Evolutionary conservation across 2,888 invertebrate genomes (phyloP), one percentile per base, ranked within the genome.

Genomic region (Dascillus cervinus): DNA sequence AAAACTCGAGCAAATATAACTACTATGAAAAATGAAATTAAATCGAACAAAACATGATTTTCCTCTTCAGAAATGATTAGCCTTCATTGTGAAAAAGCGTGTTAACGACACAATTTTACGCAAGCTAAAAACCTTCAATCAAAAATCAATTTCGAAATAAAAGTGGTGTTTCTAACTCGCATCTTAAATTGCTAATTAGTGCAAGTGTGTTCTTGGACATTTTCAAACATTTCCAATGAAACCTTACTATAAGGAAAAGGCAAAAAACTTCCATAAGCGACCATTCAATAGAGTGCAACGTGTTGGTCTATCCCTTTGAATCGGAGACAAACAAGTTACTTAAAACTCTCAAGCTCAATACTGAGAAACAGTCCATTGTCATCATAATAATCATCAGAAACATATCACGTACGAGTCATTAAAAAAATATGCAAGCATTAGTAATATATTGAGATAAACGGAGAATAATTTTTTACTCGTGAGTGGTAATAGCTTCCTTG

Each of bases 401-500:
- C 53, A 62, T 60, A 67, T 57, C 53, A 58, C 56, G 56, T 57
- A 59, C 60, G 60, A 58, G 55, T 60, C 52, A 58, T 57, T 51
- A 56, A 54, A 58, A 46, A 53, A 55, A 55, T 56, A 59, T 53
- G 62, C 63, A 64, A 63, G 63, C 62, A 64, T 54, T 58, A 59
- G 57, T 56, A 53, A 54, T 40, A 58, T 56, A 58, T 54, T 71
- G 68, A 70, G 67, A 69, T 40, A 58, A 57, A 58, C 55, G 71
- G 68, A 70, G 67, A 69, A 26, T 33, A 64, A 66, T 66, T 68
- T 66, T 71, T 82, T 83, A 83, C 83, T 84, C 83, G 72, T 80
- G 79, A 73, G 78, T 78, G 76, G 84, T 82, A 73, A 89, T 85
- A 75, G 88, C 88, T 78, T 90, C 87, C 82, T 83, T 86, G 89